Evolutionary conservation across 2,888 invertebrate species (phyloP).

Genomic region (Portevinia maculata): DNA sequence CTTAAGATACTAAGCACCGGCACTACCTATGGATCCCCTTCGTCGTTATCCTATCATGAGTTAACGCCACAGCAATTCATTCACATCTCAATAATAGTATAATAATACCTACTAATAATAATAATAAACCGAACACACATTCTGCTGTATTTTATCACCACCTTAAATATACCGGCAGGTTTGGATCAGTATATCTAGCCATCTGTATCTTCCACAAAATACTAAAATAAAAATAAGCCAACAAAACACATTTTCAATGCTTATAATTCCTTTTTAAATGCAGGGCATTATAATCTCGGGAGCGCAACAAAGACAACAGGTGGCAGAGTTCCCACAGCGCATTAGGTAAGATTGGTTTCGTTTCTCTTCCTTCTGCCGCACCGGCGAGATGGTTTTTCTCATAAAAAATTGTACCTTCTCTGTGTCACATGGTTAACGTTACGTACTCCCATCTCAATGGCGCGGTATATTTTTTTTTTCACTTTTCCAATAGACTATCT

Average conservation of each 20-base stretch:
- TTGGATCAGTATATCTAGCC: conserved; percentile 4
- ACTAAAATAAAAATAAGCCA: conserved; percentile 17
- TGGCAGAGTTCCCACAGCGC: conserved; percentile 69
- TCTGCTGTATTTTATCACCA: conserved; percentile 11
- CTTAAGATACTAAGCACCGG: conserved; percentile 27
- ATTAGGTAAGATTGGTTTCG: conserved; percentile 67
- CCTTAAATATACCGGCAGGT: background rate
- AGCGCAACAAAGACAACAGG: conserved; percentile 74
- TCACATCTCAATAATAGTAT: conserved; percentile 18
- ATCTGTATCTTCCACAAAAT: conserved; percentile 21
- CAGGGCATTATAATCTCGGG: conserved; percentile 72
- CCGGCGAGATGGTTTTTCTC: conserved; percentile 15
- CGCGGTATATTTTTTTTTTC: conserved; percentile 31
- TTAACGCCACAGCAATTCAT: conserved; percentile 19
- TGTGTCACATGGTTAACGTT: conserved; percentile 50
- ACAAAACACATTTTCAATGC: conserved; percentile 67
- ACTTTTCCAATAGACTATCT: conserved; percentile 59
- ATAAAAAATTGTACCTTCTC: conserved; percentile 68
- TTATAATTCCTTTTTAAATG: conserved; percentile 74
- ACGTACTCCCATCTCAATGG: conserved; percentile 42
- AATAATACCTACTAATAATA: conserved; percentile 22
- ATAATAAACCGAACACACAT: background rate
- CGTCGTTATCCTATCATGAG: background rate
- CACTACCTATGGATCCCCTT: conserved; percentile 17
- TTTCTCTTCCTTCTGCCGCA: background rate